Conservation (phyloP, 1,140 invertebrate genomes). For the Megalopta genalis region DNA sequence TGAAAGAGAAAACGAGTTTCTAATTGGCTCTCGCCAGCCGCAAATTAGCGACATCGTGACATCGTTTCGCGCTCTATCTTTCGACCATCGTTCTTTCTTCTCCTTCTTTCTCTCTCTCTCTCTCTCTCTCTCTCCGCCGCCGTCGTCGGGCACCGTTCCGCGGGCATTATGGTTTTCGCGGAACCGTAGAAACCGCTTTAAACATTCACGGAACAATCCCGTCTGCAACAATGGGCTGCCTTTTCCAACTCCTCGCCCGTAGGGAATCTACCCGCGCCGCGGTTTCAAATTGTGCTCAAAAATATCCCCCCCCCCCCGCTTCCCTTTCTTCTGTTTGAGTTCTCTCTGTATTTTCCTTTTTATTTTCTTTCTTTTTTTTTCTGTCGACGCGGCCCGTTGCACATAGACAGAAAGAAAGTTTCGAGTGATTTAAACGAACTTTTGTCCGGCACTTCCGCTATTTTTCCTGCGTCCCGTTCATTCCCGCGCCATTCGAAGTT, state of each 20-base stretch:
- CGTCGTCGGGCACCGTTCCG: too few relatives aligned
- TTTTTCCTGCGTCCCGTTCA: neutral
- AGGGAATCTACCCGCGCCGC: neutral
- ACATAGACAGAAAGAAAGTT: neutral
- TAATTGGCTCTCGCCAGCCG: too few relatives aligned
- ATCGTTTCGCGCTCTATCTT: too few relatives aligned
- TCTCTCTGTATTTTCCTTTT: neutral
- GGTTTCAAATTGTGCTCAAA: neutral
- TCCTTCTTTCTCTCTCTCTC: too few relatives aligned
- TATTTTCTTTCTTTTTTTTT: too few relatives aligned
- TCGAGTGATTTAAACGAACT: conserved; percentile 4
- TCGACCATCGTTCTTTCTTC: too few relatives aligned
- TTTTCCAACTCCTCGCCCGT: neutral
- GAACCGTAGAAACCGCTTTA: too few relatives aligned
- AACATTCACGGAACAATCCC: too few relatives aligned
- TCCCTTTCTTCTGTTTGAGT: neutral
- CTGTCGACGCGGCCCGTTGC: neutral
- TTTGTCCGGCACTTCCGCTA: neutral
- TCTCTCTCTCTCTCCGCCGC: too few relatives aligned
- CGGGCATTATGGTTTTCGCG: too few relatives aligned
- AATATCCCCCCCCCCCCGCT: neutral
- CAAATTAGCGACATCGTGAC: too few relatives aligned
- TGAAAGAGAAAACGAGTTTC: too few relatives aligned
- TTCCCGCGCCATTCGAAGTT: neutral
- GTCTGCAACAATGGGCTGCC: neutral